phyloP scores from a whole-genome alignment of 1,140 invertebrate species.

The Halesus radiatus region DNA sequence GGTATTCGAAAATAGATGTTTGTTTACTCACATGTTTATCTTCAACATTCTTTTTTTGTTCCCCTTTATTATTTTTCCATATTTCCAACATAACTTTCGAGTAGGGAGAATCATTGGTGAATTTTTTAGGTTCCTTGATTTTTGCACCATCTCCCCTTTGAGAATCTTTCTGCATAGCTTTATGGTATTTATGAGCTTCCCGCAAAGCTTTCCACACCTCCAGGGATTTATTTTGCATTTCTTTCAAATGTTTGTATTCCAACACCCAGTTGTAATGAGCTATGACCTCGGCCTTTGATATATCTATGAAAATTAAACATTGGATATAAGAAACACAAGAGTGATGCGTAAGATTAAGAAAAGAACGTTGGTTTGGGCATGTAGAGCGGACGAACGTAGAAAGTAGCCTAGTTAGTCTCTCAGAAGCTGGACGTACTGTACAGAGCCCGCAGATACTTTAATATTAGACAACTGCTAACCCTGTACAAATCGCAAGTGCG shows the following conservation, averaged over 20 bases:
- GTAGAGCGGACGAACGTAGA: no score
- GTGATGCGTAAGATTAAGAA: background rate
- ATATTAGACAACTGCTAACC: no score
- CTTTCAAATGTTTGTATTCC: slow-evolving; percentile 47
- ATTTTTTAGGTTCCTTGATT: background rate
- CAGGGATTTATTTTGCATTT: slow-evolving; percentile 41
- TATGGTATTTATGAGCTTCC: slow-evolving; percentile 36
- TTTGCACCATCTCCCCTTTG: background rate
- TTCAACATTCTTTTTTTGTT: slow-evolving; percentile 5
- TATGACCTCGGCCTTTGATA: slow-evolving; percentile 39
- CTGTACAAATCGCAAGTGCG: no score
- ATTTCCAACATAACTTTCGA: slow-evolving; percentile 10
- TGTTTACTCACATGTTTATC: background rate
- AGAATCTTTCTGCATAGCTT: background rate
- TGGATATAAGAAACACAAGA: background rate
- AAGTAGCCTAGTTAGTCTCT: no score
- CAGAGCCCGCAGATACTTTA: no score
- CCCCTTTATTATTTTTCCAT: slow-evolving; percentile 36
- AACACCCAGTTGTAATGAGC: slow-evolving; percentile 44
- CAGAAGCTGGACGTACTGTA: no score
- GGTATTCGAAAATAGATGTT: background rate
- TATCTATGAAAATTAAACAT: slow-evolving; percentile 38
- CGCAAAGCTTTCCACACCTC: slow-evolving; percentile 44
- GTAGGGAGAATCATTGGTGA: background rate
- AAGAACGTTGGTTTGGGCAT: no score